Percentiles rank a stretch among this genome's conserved stretches.
phyloP scores from a whole-genome alignment of 2,113 vertebrate genomes.

The Carassius auratus region DNA sequence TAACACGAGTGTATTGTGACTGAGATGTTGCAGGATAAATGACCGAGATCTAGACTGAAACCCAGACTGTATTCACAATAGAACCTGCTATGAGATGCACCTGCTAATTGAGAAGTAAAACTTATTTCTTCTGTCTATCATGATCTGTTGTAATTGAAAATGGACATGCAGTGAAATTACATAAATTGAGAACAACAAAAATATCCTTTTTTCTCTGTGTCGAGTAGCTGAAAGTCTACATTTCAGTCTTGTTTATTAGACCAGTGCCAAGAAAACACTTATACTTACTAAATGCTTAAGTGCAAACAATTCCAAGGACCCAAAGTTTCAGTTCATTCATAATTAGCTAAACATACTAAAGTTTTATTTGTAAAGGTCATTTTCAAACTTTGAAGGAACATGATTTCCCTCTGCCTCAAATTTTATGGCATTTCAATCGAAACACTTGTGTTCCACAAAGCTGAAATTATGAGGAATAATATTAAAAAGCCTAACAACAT shows the following conservation, averaged over 20 bases:
- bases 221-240: neutral
- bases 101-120: neutral
- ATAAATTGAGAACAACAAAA: neutral
- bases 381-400: neutral
- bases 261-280: neutral
- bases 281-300: neutral
- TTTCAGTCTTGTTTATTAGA: neutral
- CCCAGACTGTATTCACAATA: neutral
- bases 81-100: neutral
- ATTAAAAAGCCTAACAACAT: slow-evolving; percentile 10
- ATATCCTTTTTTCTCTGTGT: neutral
- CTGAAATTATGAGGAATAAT: slow-evolving; percentile 6
- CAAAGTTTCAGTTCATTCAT: neutral
- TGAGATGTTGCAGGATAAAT: neutral
- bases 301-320: neutral
- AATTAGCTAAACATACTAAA: neutral
- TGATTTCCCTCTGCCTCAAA: neutral
- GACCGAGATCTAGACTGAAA: neutral
- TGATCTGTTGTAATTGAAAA: neutral
- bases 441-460: neutral
- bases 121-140: neutral
- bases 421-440: neutral
- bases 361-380: neutral
- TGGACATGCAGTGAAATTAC: neutral
- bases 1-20: neutral